Conservation (phyloP, 2,888 invertebrate genomes). For the Drosophila longiperda region DNA sequence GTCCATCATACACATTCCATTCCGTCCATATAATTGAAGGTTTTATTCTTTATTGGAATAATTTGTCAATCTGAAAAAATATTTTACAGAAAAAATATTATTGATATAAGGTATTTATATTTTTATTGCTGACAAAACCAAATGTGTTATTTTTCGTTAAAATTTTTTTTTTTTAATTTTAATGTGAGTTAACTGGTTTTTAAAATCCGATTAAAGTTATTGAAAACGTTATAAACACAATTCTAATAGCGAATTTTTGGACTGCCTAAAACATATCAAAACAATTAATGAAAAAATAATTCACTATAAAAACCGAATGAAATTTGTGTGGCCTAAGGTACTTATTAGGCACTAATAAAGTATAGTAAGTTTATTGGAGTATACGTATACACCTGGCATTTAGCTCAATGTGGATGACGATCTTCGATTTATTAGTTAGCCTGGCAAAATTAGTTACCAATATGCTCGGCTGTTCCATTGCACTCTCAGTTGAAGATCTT, state of each 20-base stretch:
- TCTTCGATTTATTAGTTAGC: not conserved
- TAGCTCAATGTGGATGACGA: not conserved
- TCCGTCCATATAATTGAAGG: not conserved
- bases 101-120: not conserved
- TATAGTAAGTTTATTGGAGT: too few species aligned
- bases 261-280: not conserved
- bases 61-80: not conserved
- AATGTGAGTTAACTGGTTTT: not conserved
- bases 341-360: not conserved
- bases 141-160: not conserved
- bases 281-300: not conserved
- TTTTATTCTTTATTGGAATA: not conserved
- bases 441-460: slow-evolving; percentile 8
- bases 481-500: slow-evolving; percentile 16
- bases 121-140: not conserved
- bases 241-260: not conserved
- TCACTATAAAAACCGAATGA: not conserved
- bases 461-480: not conserved
- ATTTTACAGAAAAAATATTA: not conserved
- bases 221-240: not conserved
- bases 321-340: not conserved
- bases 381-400: not conserved
- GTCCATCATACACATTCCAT: too few species aligned
- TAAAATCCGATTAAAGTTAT: not conserved
- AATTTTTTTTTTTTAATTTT: not conserved